Conservation (phyloP, 2,113 vertebrate genomes). For the Cochlearius cochlearius region DNA sequence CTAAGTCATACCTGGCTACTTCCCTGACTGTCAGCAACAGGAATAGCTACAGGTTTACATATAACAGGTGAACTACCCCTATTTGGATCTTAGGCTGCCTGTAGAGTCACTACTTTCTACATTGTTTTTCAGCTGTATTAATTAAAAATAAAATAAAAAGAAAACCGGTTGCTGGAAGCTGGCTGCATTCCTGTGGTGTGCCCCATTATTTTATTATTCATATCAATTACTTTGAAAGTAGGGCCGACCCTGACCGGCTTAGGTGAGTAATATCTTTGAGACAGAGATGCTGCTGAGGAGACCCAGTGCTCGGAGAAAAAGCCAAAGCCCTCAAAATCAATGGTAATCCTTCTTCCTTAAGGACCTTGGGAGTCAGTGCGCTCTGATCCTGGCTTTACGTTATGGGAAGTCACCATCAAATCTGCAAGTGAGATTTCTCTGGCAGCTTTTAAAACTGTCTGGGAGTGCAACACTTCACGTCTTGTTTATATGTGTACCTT, state of each 20-base stretch:
- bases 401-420: slow-evolving; percentile 4
- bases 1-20: neutral
- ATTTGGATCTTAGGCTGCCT: neutral
- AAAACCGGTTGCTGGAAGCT: neutral
- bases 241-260: slow-evolving; percentile 1
- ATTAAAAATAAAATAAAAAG: neutral
- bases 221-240: slow-evolving; percentile 56
- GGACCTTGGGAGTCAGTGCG: neutral
- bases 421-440: slow-evolving; percentile 37
- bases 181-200: neutral
- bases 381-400: neutral
- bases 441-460: neutral
- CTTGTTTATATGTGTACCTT: slow-evolving; percentile 8
- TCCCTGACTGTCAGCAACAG: neutral
- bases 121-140: neutral
- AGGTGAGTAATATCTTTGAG: slow-evolving; percentile 29
- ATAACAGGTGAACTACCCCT: neutral
- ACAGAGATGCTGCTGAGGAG: slow-evolving; percentile 18
- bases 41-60: neutral
- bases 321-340: slow-evolving; percentile 42
- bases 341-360: slow-evolving; percentile 15
- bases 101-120: neutral
- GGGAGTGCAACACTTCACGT: neutral
- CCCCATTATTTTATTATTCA: slow-evolving; percentile 48
- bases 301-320: neutral